Evolutionary conservation across 2,113 vertebrate species (phyloP).

Genomic region (Sorex fumeus): DNA sequence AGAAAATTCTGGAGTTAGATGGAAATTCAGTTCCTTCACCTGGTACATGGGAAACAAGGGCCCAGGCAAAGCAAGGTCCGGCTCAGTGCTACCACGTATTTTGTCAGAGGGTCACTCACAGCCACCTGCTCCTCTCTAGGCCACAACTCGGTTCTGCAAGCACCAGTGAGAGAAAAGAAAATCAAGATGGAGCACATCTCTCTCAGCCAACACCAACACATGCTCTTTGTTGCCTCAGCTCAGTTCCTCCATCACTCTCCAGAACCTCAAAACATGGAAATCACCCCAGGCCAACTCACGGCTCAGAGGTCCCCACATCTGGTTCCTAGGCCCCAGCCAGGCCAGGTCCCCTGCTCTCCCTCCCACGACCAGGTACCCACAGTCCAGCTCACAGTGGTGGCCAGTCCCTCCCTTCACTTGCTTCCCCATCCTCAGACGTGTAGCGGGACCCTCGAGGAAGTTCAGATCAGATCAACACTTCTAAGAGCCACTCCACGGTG

Average conservation of each 20-base stretch:
- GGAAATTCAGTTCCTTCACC: not conserved
- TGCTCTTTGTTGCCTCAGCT: not conserved
- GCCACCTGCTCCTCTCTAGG: slow-evolving; percentile 8
- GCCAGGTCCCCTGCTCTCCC: not conserved
- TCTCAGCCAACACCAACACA: slow-evolving; percentile 66
- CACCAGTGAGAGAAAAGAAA: slow-evolving; percentile 36
- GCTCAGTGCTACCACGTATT: not conserved
- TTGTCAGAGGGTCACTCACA: not conserved
- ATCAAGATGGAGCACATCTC: slow-evolving; percentile 66
- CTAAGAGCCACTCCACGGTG: not conserved
- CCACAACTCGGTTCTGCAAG: not conserved
- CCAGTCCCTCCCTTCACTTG: too few species aligned
- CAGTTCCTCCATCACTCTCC: slow-evolving; percentile 47
- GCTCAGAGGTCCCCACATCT: slow-evolving; percentile 51
- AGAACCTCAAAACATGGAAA: slow-evolving; percentile 48
- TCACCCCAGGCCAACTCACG: slow-evolving; percentile 64
- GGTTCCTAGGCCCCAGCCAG: slow-evolving; percentile 29
- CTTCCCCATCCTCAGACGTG: not conserved
- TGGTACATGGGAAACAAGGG: not conserved
- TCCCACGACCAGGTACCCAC: accelerated
- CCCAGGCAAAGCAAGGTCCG: not conserved
- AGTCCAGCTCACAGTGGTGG: accelerated
- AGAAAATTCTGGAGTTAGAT: not conserved
- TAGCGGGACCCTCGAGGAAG: not conserved
- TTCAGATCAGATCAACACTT: too few species aligned